Base-by-base conservation (phyloP, 2,113 vertebrate species). In the Chaetorhynchus papuensis region DNA sequence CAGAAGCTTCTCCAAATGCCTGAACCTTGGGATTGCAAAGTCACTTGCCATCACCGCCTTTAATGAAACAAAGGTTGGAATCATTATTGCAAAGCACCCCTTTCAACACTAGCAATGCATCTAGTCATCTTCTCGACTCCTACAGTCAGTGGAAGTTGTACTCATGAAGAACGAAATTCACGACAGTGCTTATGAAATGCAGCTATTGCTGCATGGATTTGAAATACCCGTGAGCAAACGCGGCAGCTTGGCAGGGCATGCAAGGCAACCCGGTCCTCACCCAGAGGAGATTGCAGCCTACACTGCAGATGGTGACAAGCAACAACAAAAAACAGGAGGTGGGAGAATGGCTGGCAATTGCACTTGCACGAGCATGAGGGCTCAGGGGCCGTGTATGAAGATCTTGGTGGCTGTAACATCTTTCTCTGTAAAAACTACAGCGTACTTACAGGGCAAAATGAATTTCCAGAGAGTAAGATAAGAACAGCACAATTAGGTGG, bases 41-140 rank as follows among this genome's bases (percentile, higher is more conserved):
- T 99, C 99, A 0, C 99, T 99, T 65, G 99, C 99, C 99, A 99
- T 99, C 95, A 99, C 99, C 9, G 99, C 99, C 99, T 99, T 97
- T 35, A 97, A 95, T 16, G 41, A 83, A 56, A 97, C 42, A 85
- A 87, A 80, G 88, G 52, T 78, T 33, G 33, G 33, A 65, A 63
- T 78, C 13, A 24, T 75, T 88, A 81, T 9, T 80, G n/a, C 19
- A 35, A 80, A 79, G 45, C 4, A 1, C 24, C 69, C 35, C 54
- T 82, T 89, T 59, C 53, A 86, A 52, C 37, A 71, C 23, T 37
- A n/a, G 28, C 57, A 83, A 37, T 41, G 14, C 80, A 60, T n/a
- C 28, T 45, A 54, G 44, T 42, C 22, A 59, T 31, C 47, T 65
- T 74, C 56, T 70, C 2, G 6, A 72, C 57, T 56, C 69, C 35